Evolutionary conservation across 2,113 vertebrate species (phyloP).

Genomic region (Apteryx owenii): DNA sequence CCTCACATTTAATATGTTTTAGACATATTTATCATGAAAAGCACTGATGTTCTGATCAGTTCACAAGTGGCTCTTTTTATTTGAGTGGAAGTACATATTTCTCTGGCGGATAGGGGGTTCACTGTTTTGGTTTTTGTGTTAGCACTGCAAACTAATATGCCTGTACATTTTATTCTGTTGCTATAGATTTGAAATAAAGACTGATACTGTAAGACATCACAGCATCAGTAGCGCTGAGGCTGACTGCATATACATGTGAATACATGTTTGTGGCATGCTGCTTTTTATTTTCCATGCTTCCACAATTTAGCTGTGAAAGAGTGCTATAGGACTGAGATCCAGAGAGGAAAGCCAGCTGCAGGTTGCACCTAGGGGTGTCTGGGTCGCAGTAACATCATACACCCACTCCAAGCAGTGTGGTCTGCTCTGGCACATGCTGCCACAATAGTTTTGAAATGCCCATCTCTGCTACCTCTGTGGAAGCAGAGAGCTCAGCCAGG

Average conservation of each 20-base stretch:
- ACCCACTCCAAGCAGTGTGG: background rate
- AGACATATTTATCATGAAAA: background rate
- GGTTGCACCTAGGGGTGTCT: background rate
- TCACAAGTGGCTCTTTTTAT: background rate
- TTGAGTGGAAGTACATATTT: background rate
- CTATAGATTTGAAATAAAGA: background rate
- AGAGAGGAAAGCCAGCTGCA: background rate
- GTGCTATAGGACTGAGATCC: background rate
- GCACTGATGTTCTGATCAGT: background rate
- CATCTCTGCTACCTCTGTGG: background rate
- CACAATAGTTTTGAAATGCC: background rate
- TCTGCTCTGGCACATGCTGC: rapidly evolving
- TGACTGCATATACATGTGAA: constrained; percentile 7
- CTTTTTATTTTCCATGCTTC: constrained; percentile 27
- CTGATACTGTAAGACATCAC: rapidly evolving
- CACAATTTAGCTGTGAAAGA: background rate
- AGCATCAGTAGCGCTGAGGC: background rate
- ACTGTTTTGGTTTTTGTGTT: background rate
- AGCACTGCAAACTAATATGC: background rate
- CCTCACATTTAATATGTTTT: background rate
- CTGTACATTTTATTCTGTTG: background rate
- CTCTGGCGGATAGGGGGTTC: background rate
- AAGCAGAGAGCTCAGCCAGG: background rate
- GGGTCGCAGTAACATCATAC: background rate
- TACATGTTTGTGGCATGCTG: background rate